Evolutionary conservation across 2,888 invertebrate genomes (phyloP).

Genomic region (Microctonus brassicae): DNA sequence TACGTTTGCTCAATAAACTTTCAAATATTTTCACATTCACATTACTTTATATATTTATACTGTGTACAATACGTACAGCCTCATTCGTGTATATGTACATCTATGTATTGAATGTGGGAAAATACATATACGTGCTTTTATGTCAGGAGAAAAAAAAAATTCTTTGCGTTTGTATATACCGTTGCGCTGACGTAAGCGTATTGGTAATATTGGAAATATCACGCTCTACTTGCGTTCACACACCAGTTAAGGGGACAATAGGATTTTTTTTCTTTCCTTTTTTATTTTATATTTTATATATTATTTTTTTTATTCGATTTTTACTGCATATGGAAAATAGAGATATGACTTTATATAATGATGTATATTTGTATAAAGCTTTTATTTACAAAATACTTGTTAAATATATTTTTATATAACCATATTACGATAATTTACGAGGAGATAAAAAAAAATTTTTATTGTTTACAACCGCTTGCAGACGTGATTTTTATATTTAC

Average conservation of each 20-base stretch:
- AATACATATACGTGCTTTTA: not conserved
- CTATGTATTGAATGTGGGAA: too few relatives aligned
- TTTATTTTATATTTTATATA: not conserved
- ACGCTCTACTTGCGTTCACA: slow-evolving; percentile 56
- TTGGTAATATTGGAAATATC: slow-evolving; percentile 60
- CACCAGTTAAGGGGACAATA: not conserved
- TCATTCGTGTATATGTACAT: too few relatives aligned
- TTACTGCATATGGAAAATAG: slow-evolving; percentile 9
- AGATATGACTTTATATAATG: not conserved
- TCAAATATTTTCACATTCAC: not conserved
- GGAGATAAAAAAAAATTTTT: not conserved
- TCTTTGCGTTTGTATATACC: not conserved
- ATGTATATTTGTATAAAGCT: not conserved
- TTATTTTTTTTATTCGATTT: not conserved
- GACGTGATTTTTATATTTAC: not conserved
- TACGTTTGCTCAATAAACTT: not conserved
- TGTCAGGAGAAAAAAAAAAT: slow-evolving; percentile 2
- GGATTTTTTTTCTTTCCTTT: not conserved
- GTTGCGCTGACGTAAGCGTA: slow-evolving; percentile 35
- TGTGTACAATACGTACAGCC: too few relatives aligned
- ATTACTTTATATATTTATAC: too few relatives aligned
- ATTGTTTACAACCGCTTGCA: not conserved
- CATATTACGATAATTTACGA: not conserved
- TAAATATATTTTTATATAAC: not conserved
- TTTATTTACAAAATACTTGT: not conserved